Base-by-base conservation (phyloP, 2,113 vertebrate species). In the Mirounga angustirostris region DNA sequence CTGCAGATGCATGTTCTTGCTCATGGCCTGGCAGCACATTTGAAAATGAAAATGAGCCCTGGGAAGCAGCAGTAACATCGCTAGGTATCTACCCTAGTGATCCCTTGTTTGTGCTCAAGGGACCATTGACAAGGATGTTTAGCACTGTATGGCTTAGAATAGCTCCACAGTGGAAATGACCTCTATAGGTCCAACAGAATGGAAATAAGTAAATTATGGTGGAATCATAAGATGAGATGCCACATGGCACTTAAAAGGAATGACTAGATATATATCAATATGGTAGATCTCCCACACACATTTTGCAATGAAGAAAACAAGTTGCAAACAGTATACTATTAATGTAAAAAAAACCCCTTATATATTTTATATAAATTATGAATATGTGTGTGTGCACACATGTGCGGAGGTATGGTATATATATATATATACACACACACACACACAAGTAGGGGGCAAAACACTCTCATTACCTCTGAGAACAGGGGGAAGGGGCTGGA, bases 191-290 rank as follows among this genome's bases (percentile, higher is more conserved):
- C 33, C 54, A 84, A 52, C 24, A 30, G 40, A 67, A 50, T 89
- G 78, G 43, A 78, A 96, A 80, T n/a, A 56, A 84, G 14, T 61
- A 78, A 73, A 89, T 76, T 63, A 76, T 10, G 40, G 9, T 50
- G 33, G 43, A 92, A 85, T 81, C 50, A 24, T 58, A 94, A 86
- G 36, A 91, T 59, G 26, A 92, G 91, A 93, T 30, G 8, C n/a
- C 46, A 79, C 5, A 13, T 4, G 21, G 56, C 14, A 21, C 18
- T 61, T 69, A 40, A 76, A 95, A 89, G 30, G 26, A 79, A 73
- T 73, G 67, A 83, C 18, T 83, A 85, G 43, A 18, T 52, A 30
- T 14, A 2, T 58, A 89, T 52, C 30, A 71, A 16, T 46, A 52
- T 15, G 58, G n/a, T 24, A 40, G 43, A 36, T 73, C 5, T 87